A percentile compares a stretch with the other conserved stretches of the same genome.
These are phyloP conservation scores for Leucoraja ocellata DNA, from an alignment of 2,797 vertebrate species.

Conservation along the genomic window DNA sequence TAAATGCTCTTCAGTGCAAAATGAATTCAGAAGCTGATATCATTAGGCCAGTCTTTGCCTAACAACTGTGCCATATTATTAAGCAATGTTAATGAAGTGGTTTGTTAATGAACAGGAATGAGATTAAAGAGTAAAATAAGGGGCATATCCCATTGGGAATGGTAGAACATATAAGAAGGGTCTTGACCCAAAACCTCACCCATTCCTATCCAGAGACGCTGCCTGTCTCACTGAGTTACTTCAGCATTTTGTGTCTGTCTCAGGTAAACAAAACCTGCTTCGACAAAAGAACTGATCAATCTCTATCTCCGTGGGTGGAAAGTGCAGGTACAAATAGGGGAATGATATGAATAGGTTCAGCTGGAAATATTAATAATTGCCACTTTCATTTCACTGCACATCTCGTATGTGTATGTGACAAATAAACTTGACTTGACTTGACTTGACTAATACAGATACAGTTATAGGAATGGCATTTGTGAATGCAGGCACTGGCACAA, in stretches of 20 bases:
- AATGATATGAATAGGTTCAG: background rate
- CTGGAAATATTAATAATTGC: background rate
- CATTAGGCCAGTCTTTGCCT: no score
- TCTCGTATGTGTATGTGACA: no score
- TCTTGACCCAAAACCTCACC: no score
- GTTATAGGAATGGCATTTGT: background rate
- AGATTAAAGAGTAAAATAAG: background rate
- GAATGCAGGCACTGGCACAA: background rate
- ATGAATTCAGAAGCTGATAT: no score
- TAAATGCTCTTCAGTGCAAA: background rate
- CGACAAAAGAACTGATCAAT: background rate
- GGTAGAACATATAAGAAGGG: background rate
- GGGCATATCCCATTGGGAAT: background rate
- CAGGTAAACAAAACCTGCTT: background rate
- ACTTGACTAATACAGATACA: background rate
- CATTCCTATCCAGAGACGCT: no score
- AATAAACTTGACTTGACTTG: no score
- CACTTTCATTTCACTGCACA: no score
- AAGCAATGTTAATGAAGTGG: background rate
- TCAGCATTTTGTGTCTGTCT: no score
- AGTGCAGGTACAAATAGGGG: background rate
- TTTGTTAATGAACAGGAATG: background rate
- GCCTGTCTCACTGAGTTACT: no score
- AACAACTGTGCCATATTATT: background rate
- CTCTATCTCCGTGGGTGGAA: background rate